Base-by-base conservation (phyloP, 2,113 vertebrate species). In the Triplophysa tibetana region DNA sequence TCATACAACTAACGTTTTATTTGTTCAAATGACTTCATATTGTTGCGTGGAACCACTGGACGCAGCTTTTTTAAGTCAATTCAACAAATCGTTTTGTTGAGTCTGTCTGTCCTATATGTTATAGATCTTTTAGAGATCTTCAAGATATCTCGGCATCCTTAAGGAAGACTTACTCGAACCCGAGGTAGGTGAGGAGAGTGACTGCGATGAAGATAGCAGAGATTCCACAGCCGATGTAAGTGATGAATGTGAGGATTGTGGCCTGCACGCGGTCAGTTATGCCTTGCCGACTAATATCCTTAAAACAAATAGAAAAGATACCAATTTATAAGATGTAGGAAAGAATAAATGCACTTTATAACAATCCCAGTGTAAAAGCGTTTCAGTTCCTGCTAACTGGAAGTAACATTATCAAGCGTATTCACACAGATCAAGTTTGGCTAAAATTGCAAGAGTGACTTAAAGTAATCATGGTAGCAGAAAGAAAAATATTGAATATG, bases 151-250 rank as follows among this genome's bases (percentile, higher is more conserved):
- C 54, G 19, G 54, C 16, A 21, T 52, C 54, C 21, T 58, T 58
- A 16, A 62, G 23, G 16, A 75, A 43, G 58, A 95, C 97, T 95
- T 90, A 99, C 97, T 94, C 92, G 88, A 99, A 98, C 7, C 88
- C 90, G 82, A 99, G 86, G 86, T 99, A 98, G 21, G 96, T 98
- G 83, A 99, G 85, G 56, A 99, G 89, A 52, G 97, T 99, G 85
- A 96, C 60, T 7, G 95, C 92, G 45, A 99, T 93, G 86, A 98
- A 98, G 86, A 98, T 89, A 60, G 95, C 89, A 13, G 97, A 98
- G 82, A 99, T 85, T 12, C 97, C 97, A 89, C 97, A 98, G 81
- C 97, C 97, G 78, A 98, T 95, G 72, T 95, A 97, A 0, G 96
- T 95, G 88, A 99, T 96, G 89, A 95, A 97, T 24, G 95, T 97